A percentile compares a stretch with the other conserved stretches of the same genome.
Conservation (phyloP, 1,140 invertebrate genomes). For the Bombyx mori region ASM3026992v2 NC_085123.1:13627001-13627500, state of each 20-base stretch:
- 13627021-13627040: background rate
- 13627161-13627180: constrained; percentile 38
- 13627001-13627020: no score
- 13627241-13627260: background rate
- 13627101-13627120: constrained; percentile 64
- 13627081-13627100: constrained; percentile 73
- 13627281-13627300: background rate
- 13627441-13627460: constrained; percentile 64
- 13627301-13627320: background rate
- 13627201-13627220: background rate
- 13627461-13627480: constrained; percentile 17
- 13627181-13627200: constrained; percentile 30
- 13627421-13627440: constrained; percentile 77
- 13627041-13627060: background rate
- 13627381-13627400: constrained; percentile 65
- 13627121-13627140: constrained; percentile 17
- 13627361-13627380: constrained; percentile 4
- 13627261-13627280: background rate
- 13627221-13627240: background rate
- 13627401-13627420: constrained; percentile 76
- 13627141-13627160: constrained; percentile 31
- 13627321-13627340: background rate
- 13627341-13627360: background rate
- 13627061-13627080: constrained; percentile 70
- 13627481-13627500: background rate